Conservation (phyloP, 2,888 invertebrate genomes). For the Rhodophaea formosa region DNA sequence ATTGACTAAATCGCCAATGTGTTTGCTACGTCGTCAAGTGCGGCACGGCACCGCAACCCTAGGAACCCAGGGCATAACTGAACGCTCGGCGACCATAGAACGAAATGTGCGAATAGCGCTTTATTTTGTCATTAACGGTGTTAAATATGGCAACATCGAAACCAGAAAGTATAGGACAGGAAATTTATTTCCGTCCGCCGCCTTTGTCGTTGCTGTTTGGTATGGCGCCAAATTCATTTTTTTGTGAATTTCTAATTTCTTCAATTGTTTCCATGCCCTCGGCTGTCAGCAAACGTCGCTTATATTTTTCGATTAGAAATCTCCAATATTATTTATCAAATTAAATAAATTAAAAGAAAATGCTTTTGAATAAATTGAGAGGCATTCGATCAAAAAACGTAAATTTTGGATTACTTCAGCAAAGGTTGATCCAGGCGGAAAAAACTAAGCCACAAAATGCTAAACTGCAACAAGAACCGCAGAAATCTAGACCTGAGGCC, state of each 20-base stretch:
- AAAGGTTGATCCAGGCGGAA: conserved; percentile 35
- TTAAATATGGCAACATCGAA: background rate
- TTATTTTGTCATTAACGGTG: no score
- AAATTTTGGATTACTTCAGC: conserved; percentile 33
- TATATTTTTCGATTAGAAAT: conserved; percentile 14
- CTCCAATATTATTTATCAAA: conserved; percentile 26
- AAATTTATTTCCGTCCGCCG: background rate
- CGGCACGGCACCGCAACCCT: no score
- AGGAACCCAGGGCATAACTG: no score
- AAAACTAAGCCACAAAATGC: conserved; percentile 35
- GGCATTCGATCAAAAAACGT: conserved; percentile 33
- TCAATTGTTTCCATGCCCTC: conserved; percentile 37
- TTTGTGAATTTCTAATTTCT: conserved; percentile 35
- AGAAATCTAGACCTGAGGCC: background rate
- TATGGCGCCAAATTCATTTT: conserved; percentile 46
- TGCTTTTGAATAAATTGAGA: conserved; percentile 52
- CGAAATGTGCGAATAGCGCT: no score
- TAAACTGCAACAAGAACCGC: conserved; percentile 17
- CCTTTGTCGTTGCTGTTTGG: background rate
- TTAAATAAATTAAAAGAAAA: conserved; percentile 33
- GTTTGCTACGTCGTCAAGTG: no score
- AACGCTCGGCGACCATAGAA: no score
- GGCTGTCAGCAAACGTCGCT: conserved; percentile 21
- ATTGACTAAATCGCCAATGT: no score
- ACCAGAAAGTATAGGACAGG: no score